Conservation (phyloP, 2,888 invertebrate species). For the Oeneis ivallda region DNA sequence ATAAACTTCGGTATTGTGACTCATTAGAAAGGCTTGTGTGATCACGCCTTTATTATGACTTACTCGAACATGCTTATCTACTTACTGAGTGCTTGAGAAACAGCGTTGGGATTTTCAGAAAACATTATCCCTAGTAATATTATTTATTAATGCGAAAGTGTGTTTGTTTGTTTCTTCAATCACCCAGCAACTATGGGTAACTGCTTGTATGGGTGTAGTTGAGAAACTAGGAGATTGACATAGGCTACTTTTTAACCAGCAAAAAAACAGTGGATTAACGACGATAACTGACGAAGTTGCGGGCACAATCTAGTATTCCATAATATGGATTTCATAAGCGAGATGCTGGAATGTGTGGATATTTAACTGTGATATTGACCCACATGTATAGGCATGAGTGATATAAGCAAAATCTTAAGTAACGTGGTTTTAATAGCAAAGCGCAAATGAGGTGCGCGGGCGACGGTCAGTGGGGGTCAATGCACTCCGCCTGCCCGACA, state of each 20-base stretch:
- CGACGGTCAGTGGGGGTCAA: conserved; percentile 71
- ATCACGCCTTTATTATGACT: conserved; percentile 5
- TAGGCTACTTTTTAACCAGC: no score
- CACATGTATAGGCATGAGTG: conserved; percentile 5
- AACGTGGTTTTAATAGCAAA: conserved; percentile 37
- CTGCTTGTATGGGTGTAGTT: no score
- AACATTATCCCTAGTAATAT: no score
- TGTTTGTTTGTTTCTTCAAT: no score
- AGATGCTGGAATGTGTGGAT: neutral
- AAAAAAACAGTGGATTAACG: no score
- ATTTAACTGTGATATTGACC: conserved; percentile 18
- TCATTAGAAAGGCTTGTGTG: conserved; percentile 17
- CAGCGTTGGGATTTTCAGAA: neutral
- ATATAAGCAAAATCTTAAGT: conserved; percentile 18
- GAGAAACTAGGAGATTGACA: no score
- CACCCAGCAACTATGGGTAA: no score
- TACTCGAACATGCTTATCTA: neutral
- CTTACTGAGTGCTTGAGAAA: neutral
- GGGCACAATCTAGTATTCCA: no score
- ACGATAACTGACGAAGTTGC: no score
- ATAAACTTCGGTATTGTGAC: conserved; percentile 12
- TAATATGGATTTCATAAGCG: no score
- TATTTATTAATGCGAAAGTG: no score
- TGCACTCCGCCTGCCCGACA: conserved; percentile 66
- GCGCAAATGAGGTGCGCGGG: conserved; percentile 68